Evolutionary conservation across 2,888 invertebrate species (phyloP).

Genomic region (Diaprepes abbreviatus): DNA sequence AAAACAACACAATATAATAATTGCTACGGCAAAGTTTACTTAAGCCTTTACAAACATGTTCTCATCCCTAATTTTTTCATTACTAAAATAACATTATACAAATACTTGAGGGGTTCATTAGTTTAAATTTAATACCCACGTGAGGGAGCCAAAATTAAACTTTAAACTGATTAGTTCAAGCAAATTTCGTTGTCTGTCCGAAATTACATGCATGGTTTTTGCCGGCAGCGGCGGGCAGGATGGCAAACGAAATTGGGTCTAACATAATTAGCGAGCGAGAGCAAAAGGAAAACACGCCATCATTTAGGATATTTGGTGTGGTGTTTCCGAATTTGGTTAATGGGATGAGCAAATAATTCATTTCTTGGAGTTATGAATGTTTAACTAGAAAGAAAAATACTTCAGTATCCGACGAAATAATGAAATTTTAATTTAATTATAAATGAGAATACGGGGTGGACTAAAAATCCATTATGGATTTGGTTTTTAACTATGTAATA

Average conservation of each 20-base stretch:
- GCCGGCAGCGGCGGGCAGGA: conserved; percentile 17
- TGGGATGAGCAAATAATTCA: conserved; percentile 3
- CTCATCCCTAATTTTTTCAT: background rate
- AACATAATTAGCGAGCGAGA: conserved; percentile 33
- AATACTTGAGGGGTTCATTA: conserved; percentile 13
- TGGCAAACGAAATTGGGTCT: conserved; percentile 37
- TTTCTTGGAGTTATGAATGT: background rate
- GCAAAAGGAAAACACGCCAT: conserved; percentile 20
- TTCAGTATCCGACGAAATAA: no score
- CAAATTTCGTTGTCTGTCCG: conserved; percentile 33
- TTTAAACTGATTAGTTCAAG: conserved; percentile 33
- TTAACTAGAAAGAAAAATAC: background rate
- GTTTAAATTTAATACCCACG: conserved; percentile 19
- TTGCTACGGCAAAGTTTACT: background rate
- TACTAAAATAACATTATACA: background rate
- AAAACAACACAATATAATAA: no score
- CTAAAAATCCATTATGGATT: no score
- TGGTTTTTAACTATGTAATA: no score
- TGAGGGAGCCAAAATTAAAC: conserved; percentile 31
- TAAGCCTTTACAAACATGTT: background rate
- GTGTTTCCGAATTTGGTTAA: conserved; percentile 10
- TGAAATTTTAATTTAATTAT: no score
- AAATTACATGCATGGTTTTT: conserved; percentile 39
- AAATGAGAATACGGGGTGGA: no score
- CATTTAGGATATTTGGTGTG: conserved; percentile 18